phyloP scores from a whole-genome alignment of 2,797 vertebrate species.

The Lepus oiostolus region DNA sequence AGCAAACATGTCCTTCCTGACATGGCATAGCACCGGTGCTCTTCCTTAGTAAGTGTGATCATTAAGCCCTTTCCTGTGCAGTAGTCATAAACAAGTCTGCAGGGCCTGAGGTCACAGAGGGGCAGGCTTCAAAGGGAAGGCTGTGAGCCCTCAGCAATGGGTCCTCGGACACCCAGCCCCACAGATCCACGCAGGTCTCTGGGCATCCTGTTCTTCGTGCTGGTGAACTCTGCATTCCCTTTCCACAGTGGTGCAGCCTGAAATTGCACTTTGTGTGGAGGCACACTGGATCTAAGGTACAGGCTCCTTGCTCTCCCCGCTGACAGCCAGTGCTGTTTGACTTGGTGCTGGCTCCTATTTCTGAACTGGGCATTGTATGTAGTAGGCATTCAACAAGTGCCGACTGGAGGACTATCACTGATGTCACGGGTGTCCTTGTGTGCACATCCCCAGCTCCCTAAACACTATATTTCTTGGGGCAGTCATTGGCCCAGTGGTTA shows the following conservation, averaged over 20 bases:
- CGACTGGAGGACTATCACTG: background rate
- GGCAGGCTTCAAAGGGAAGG: background rate
- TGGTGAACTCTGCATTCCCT: background rate
- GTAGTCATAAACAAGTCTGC: background rate
- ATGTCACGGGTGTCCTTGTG: background rate
- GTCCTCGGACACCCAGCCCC: background rate
- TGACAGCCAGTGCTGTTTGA: background rate
- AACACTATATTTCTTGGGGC: background rate
- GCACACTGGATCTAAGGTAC: background rate
- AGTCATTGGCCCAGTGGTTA: no score
- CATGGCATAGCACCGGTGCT: background rate
- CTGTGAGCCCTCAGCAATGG: background rate
- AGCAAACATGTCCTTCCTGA: background rate
- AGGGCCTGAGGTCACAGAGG: background rate
- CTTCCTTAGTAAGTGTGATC: background rate
- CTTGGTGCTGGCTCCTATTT: fast-evolving
- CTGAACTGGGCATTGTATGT: background rate
- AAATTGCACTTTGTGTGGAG: background rate
- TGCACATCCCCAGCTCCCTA: background rate
- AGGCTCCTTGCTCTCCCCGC: background rate
- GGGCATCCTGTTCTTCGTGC: background rate
- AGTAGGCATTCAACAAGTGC: background rate
- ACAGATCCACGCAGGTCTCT: background rate
- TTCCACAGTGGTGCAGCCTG: background rate
- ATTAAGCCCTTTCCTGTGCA: background rate